These are phyloP conservation scores for Crypturellus undulatus DNA, from an alignment of 2,113 vertebrate genomes.

Conservation along the genomic window DNA sequence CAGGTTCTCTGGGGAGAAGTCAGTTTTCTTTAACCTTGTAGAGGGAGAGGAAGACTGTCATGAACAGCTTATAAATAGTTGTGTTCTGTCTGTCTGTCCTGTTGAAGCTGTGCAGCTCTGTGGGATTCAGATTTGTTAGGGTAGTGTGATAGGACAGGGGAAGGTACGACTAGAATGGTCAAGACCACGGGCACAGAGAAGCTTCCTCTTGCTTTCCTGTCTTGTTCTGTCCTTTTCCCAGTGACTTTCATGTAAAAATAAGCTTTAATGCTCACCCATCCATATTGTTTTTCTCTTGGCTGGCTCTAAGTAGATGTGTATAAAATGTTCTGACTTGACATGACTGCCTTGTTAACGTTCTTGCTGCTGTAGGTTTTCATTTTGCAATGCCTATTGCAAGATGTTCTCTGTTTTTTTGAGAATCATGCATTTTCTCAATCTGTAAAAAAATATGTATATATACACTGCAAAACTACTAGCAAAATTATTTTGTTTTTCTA, in stretches of 20 bases:
- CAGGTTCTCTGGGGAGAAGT: neutral
- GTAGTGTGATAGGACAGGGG: neutral
- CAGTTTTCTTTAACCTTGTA: rapidly evolving
- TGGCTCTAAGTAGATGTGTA: neutral
- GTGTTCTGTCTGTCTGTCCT: neutral
- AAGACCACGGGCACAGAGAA: neutral
- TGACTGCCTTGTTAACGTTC: neutral
- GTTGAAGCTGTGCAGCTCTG: neutral
- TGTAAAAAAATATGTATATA: neutral
- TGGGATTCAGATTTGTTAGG: neutral
- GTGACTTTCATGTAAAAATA: neutral
- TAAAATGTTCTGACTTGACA: neutral
- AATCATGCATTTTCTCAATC: neutral
- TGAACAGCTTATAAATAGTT: neutral
- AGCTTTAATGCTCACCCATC: neutral
- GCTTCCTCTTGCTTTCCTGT: neutral
- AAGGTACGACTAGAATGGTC: neutral
- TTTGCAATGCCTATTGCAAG: neutral
- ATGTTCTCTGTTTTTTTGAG: rapidly evolving
- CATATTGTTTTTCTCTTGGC: neutral
- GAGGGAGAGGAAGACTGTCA: neutral
- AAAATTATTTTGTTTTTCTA: neutral
- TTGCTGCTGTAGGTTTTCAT: neutral
- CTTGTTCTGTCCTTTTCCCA: neutral
- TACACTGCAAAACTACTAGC: too few relatives aligned